Evolutionary conservation across 2,797 vertebrate genomes (phyloP), one percentile per base, ranked within the genome.

Genomic region (Poecilia gillii): DNA sequence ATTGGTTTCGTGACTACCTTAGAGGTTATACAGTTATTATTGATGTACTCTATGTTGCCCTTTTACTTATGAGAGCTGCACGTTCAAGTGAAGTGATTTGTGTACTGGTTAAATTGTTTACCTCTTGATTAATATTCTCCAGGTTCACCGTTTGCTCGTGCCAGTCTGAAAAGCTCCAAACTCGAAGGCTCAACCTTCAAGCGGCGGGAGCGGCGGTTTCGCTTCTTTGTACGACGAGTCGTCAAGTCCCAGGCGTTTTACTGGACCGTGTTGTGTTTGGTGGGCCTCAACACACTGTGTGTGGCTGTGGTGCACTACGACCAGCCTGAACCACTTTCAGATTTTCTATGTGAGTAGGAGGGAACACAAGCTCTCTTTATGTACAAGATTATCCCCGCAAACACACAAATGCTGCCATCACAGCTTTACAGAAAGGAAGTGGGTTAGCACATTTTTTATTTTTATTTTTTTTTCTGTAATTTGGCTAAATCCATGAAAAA

Each of bases 211-310:
- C 95, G 97, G 4, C 95, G 97, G 28, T 93, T 98, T 79, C 97
- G 98, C 87, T 99, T 99, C 94, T 95, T 97, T 66, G 96, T 99
- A 91, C 96, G 98, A 70, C 97, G 96, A 75, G 88, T 97, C 73
- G 98, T 98, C 75, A 99, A 99, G 95, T 97, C 97, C 68, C 98
- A 98, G 96, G 95, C 96, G 83, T 99, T 99, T 94, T 99, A 99
- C 94, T 99, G 98, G 98, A 96, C 96, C 41, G 98, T 99, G 81
- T 96, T 99, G 89, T 97, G 97, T 91, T 95, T 99, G 91, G 98
- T 99, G 91, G 98, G 97, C 78, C 97, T 99, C 90, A 99, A 99
- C 96, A 99, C 98, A 3, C 79, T 99, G 93, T 99, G 98, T 91
- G 98, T 99, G 84, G 98, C 98, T 68, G 97, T 97, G 0, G 98